Evolutionary conservation across 2,797 vertebrate genomes (phyloP).

Genomic region (Meda fulgida): DNA sequence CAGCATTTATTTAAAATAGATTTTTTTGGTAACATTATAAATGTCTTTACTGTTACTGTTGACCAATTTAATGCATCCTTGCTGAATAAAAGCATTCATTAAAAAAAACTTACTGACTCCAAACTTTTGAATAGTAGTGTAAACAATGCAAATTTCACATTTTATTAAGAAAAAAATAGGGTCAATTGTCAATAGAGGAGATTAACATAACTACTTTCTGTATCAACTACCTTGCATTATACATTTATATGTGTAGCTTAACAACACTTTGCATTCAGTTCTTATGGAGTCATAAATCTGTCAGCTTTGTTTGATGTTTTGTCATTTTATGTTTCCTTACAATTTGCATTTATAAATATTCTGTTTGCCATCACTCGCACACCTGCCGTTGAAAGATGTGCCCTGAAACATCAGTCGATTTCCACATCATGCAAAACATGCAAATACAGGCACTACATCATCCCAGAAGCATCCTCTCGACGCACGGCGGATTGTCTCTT

Average conservation of each 20-base stretch:
- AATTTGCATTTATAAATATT: constrained; percentile 35
- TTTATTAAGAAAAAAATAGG: neutral
- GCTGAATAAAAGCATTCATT: neutral
- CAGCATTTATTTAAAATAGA: no score
- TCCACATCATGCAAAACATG: constrained; percentile 19
- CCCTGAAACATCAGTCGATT: constrained; percentile 21
- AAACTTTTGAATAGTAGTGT: neutral
- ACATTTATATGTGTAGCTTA: neutral
- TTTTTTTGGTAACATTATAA: neutral
- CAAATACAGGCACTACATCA: constrained; percentile 29
- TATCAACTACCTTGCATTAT: neutral
- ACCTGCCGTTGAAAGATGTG: constrained; percentile 37
- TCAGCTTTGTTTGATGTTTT: constrained; percentile 20
- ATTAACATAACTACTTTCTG: neutral
- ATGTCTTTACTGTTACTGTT: neutral
- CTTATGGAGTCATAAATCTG: constrained; percentile 16
- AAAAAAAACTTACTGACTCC: neutral
- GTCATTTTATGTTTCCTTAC: neutral
- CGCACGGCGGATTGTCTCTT: constrained; percentile 14
- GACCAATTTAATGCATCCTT: neutral
- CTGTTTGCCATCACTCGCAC: neutral
- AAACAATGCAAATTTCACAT: neutral
- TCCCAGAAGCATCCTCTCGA: constrained; percentile 28
- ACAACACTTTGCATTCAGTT: neutral
- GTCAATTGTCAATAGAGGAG: neutral